These are phyloP conservation scores for Drosophila siamana DNA, from an alignment of 2,888 invertebrate genomes.

Conservation along the genomic window DNA sequence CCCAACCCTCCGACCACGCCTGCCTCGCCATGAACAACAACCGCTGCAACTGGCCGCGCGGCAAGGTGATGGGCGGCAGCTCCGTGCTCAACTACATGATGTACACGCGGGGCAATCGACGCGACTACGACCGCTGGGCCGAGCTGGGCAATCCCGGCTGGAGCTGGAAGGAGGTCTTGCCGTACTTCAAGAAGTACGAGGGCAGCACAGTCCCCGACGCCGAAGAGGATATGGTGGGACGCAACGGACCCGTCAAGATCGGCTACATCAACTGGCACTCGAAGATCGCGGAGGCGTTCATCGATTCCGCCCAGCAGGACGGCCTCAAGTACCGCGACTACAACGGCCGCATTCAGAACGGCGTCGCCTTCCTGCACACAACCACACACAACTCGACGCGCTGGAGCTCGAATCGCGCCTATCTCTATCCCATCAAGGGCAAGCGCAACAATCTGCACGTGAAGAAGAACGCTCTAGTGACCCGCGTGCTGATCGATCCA, in stretches of 20 bases:
- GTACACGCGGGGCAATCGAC: constrained; percentile 89
- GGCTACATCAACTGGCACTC: constrained; percentile 87
- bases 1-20: constrained; percentile 90
- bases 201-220: constrained; percentile 88
- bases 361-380: constrained; percentile 88
- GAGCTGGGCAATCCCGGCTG: constrained; percentile 90
- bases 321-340: constrained; percentile 89
- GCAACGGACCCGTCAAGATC: constrained; percentile 87
- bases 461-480: constrained; percentile 86
- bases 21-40: constrained; percentile 91
- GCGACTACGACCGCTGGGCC: constrained; percentile 92
- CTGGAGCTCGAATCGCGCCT: constrained; percentile 88
- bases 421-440: constrained; percentile 86
- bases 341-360: constrained; percentile 88
- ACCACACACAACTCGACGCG: constrained; percentile 88
- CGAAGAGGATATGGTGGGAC: constrained; percentile 86
- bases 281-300: constrained; percentile 88
- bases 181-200: constrained; percentile 92
- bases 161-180: constrained; percentile 90
- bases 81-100: constrained; percentile 93
- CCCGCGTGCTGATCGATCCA: constrained; percentile 87
- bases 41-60: constrained; percentile 92
- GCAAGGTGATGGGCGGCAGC: constrained; percentile 93
- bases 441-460: constrained; percentile 87
- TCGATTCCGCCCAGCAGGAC: constrained; percentile 88